Conservation (phyloP, 2,113 vertebrate species). For the Psammodynastes pulverulentus region DNA sequence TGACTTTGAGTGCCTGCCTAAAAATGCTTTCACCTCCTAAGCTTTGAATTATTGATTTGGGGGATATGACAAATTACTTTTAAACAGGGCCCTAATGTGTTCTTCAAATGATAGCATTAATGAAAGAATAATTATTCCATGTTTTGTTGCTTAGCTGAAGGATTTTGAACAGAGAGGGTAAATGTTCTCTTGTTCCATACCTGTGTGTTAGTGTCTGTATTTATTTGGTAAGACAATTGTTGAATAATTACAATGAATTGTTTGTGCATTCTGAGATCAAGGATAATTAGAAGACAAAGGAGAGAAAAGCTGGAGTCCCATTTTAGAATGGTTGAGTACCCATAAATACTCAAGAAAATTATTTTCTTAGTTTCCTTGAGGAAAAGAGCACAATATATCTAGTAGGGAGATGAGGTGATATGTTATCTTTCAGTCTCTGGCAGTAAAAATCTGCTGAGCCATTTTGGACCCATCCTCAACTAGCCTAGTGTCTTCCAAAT, state of each 20-base stretch:
- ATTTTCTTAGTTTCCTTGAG: background rate
- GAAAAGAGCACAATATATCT: background rate
- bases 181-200: conserved; percentile 9
- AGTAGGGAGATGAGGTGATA: background rate
- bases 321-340: background rate
- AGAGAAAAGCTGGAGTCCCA: background rate
- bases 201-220: background rate
- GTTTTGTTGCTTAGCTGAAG: background rate
- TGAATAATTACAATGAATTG: conserved; percentile 25
- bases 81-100: conserved; percentile 11
- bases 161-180: conserved; percentile 12
- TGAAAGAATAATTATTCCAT: background rate
- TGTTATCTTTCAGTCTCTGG: background rate
- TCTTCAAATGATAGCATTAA: conserved; percentile 19
- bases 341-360: background rate
- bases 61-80: conserved; percentile 25
- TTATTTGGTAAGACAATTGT: conserved; percentile 26
- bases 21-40: conserved; percentile 10
- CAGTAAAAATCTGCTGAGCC: background rate
- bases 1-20: conserved; percentile 1
- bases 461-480: background rate
- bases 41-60: conserved; percentile 38
- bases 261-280: background rate
- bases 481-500: background rate
- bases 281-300: background rate